Conservation (phyloP, 2,888 invertebrate species). For the Suillia variegata region DNA sequence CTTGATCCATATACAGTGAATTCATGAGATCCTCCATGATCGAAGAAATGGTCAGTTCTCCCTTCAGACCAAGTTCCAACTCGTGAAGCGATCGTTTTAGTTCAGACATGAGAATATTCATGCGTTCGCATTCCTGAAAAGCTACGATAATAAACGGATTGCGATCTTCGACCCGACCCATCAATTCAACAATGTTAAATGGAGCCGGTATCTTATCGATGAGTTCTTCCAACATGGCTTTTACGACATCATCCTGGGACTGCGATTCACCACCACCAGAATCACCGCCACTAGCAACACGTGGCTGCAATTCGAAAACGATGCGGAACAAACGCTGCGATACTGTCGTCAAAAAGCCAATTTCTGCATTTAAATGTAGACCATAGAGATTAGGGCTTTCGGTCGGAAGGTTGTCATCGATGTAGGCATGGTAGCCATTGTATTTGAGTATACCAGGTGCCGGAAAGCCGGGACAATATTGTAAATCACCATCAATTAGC, state of each 20-base stretch:
- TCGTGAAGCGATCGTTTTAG: constrained; percentile 82
- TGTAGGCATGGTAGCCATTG: constrained; percentile 82
- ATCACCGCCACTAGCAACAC: constrained; percentile 75
- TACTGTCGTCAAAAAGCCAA: constrained; percentile 86
- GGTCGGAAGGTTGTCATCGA: constrained; percentile 83
- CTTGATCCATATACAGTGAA: constrained; percentile 84
- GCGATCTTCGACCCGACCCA: constrained; percentile 84
- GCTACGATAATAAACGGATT: constrained; percentile 92
- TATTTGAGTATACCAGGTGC: constrained; percentile 90
- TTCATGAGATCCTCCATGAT: constrained; percentile 90
- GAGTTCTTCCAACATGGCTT: constrained; percentile 80
- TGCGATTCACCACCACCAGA: constrained; percentile 66
- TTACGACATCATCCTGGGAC: constrained; percentile 76
- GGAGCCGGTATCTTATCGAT: constrained; percentile 86
- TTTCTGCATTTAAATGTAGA: constrained; percentile 93
- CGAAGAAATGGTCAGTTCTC: constrained; percentile 89
- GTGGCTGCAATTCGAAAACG: constrained; percentile 88
- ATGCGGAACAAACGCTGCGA: constrained; percentile 84
- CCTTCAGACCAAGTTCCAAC: constrained; percentile 87
- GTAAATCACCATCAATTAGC: constrained; percentile 83
- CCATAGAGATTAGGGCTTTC: constrained; percentile 92
- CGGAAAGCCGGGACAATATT: constrained; percentile 81
- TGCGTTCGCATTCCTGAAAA: constrained; percentile 91
- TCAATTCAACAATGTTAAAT: constrained; percentile 84
- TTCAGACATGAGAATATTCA: constrained; percentile 86